These are phyloP conservation scores for Drosophila sordidapex DNA, from an alignment of 2,888 invertebrate species.

Conservation along the genomic window DNA sequence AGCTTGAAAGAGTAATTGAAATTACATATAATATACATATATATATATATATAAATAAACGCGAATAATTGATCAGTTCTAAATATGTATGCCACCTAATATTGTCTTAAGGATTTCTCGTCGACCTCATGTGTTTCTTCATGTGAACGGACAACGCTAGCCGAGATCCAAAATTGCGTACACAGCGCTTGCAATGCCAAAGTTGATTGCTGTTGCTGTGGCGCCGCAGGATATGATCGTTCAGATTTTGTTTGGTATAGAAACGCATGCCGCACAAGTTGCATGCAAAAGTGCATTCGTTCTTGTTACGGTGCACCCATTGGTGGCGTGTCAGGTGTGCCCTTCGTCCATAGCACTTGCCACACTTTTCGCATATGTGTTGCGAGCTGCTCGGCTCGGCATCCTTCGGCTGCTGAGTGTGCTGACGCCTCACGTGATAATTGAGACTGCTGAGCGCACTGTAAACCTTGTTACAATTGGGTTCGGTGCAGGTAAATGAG, in stretches of 20 bases:
- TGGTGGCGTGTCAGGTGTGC: constrained; percentile 61
- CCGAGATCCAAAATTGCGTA: constrained; percentile 63
- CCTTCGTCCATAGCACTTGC: constrained; percentile 68
- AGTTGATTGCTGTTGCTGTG: constrained; percentile 60
- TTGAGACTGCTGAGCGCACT: constrained; percentile 62
- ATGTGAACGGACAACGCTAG: constrained; percentile 65
- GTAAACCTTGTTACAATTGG: constrained; percentile 60
- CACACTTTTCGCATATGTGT: constrained; percentile 75
- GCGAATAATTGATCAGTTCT: constrained; percentile 60
- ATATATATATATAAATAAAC: constrained; percentile 60
- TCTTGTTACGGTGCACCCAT: constrained; percentile 44
- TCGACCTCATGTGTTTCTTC: constrained; percentile 49
- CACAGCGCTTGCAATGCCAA: constrained; percentile 74
- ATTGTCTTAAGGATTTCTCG: not conserved
- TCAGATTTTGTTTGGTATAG: constrained; percentile 63
- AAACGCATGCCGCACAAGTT: constrained; percentile 54
- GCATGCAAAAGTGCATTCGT: constrained; percentile 45
- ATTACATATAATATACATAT: constrained; percentile 33
- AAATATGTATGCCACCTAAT: constrained; percentile 14
- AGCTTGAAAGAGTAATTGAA: constrained; percentile 73
- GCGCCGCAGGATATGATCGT: constrained; percentile 73
- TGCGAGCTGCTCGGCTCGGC: not conserved
- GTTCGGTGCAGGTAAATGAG: constrained; percentile 34
- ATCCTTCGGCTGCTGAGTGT: constrained; percentile 26
- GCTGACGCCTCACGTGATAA: constrained; percentile 54